phyloP scores from a whole-genome alignment of 2,888 invertebrate genomes.

The Lepidochrysops patricia region DNA sequence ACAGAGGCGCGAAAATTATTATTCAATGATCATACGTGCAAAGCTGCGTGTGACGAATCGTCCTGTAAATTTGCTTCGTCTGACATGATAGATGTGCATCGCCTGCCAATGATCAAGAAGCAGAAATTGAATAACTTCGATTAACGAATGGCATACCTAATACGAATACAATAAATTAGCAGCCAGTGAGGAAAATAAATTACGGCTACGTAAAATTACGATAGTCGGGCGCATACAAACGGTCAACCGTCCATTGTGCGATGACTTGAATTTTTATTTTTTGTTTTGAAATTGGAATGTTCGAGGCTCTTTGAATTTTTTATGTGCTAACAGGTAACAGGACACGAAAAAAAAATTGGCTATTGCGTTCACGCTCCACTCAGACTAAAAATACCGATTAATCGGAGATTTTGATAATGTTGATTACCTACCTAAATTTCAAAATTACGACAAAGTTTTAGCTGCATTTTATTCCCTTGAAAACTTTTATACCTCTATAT shows the following conservation, averaged over 20 bases:
- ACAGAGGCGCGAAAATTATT: neutral
- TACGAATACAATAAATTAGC: neutral
- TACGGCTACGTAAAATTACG: no score
- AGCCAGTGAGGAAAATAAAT: neutral
- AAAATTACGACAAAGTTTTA: no score
- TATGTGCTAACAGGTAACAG: no score
- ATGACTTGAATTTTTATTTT: slow-evolving; percentile 1
- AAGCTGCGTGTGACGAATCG: slow-evolving; percentile 8
- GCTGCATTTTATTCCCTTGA: no score
- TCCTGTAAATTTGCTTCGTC: slow-evolving; percentile 8
- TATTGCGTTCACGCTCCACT: no score
- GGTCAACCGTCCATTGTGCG: neutral
- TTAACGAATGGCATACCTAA: slow-evolving; percentile 1
- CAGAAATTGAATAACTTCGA: slow-evolving; percentile 10
- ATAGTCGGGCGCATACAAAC: neutral
- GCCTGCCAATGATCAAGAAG: neutral
- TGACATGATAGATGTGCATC: slow-evolving; percentile 13
- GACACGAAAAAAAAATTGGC: no score
- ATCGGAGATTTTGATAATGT: no score
- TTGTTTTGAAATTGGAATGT: neutral
- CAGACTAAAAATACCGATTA: no score
- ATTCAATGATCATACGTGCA: slow-evolving; percentile 2
- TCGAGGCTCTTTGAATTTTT: no score
- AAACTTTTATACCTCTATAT: no score
- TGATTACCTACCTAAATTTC: no score